Evolutionary conservation across 2,797 vertebrate species (phyloP).

Genomic region (Remorina albescens): DNA sequence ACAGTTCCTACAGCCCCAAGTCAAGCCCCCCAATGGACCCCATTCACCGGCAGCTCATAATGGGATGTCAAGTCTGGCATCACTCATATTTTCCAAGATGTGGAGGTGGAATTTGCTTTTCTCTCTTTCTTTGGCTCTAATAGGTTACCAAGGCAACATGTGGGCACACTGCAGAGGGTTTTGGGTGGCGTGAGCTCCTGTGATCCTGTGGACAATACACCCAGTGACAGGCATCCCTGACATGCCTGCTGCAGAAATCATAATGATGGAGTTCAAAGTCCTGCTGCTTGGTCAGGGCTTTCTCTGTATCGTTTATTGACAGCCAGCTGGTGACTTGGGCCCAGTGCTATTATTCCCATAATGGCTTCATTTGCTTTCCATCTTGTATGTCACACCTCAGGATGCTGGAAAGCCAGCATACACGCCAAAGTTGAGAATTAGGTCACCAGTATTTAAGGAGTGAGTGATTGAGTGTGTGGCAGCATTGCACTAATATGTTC

Average conservation of each 20-base stretch:
- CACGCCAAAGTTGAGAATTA: conserved; percentile 51
- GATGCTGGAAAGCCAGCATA: conserved; percentile 30
- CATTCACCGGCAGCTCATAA: conserved; percentile 75
- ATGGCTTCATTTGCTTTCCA: conserved; percentile 39
- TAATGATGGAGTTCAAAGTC: conserved; percentile 53
- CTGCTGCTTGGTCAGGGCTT: conserved; percentile 23
- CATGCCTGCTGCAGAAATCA: conserved; percentile 56
- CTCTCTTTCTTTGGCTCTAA: conserved; percentile 46
- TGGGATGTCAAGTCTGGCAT: conserved; percentile 74
- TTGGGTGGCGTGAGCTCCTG: conserved; percentile 44
- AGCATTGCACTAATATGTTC: conserved; percentile 20
- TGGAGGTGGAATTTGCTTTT: conserved; percentile 19
- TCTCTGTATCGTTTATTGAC: conserved; percentile 46
- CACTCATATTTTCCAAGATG: conserved; percentile 46
- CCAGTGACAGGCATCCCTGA: conserved; percentile 45
- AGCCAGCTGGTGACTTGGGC: conserved; percentile 21
- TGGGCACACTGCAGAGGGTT: conserved; percentile 45
- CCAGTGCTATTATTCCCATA: conserved; percentile 20
- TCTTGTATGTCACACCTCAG: conserved; percentile 40
- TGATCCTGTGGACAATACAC: conserved; percentile 62
- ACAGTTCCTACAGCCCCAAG: conserved; percentile 50
- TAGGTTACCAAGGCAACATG: conserved; percentile 77
- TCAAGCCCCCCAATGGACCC: conserved; percentile 59
- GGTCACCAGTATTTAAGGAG: conserved; percentile 48
- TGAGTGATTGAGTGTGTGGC: conserved; percentile 16